Percentiles rank a stretch among this genome's conserved stretches.
Conservation (phyloP, 2,113 vertebrate species). For the Stictonetta naevosa region DNA sequence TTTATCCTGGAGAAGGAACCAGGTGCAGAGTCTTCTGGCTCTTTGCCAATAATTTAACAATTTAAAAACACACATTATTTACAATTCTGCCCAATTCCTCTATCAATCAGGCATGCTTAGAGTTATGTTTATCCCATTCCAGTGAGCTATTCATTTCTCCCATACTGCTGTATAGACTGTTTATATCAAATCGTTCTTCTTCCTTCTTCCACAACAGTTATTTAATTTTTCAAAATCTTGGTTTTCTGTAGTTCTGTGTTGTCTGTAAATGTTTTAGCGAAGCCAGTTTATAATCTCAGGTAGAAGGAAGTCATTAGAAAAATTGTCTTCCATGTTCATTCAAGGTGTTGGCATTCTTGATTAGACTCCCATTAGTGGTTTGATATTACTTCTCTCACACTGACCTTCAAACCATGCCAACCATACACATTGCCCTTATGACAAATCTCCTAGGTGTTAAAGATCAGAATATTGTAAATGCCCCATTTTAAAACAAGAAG, state of each 20-base stretch:
- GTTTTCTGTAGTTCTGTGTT: not conserved
- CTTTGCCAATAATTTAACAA: not conserved
- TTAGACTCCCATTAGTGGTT: not conserved
- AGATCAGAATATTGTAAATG: not conserved
- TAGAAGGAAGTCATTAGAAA: not conserved
- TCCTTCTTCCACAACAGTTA: not conserved
- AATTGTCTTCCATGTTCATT: not conserved
- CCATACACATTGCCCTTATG: rapidly evolving
- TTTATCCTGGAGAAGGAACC: not conserved
- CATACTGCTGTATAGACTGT: not conserved
- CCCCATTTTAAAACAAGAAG: not conserved
- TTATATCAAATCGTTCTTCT: not conserved
- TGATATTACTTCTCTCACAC: not conserved
- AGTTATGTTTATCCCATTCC: not conserved
- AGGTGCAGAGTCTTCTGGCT: not conserved
- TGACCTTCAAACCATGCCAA: not conserved
- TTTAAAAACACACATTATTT: not conserved
- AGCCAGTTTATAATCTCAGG: not conserved
- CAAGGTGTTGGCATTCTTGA: not conserved
- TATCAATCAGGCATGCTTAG: not conserved
- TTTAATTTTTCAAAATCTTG: not conserved
- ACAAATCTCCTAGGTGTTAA: not conserved
- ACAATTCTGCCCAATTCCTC: not conserved
- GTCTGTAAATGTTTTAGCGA: not conserved
- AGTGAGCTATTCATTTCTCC: not conserved